phyloP scores from a whole-genome alignment of 2,888 invertebrate genomes.

The Dynastes tityus region DNA sequence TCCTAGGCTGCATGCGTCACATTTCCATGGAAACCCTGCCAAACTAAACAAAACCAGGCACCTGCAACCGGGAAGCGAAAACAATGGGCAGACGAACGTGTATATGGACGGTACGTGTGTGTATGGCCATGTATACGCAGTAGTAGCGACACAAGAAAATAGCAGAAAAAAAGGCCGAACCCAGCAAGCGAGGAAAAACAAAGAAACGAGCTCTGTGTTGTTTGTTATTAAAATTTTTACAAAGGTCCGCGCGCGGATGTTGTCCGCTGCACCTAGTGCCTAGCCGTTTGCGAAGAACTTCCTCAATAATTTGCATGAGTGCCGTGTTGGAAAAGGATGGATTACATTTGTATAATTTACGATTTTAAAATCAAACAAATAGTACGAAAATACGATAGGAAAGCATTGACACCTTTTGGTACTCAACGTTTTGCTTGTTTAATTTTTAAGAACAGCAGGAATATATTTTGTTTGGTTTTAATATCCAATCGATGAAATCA shows the following conservation, averaged over 20 bases:
- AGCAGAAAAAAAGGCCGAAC: constrained; percentile 13
- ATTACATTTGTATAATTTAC: neutral
- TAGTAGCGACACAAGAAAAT: constrained; percentile 16
- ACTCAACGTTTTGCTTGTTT: too few species aligned
- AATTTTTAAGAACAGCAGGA: too few species aligned
- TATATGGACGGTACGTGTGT: constrained; percentile 16
- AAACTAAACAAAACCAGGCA: constrained; percentile 44
- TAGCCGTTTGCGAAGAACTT: constrained; percentile 17
- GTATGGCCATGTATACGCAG: constrained; percentile 23
- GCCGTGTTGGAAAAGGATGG: neutral
- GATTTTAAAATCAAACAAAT: too few species aligned
- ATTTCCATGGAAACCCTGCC: constrained; percentile 42
- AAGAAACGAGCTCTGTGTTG: constrained; percentile 28
- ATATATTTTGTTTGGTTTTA: too few species aligned
- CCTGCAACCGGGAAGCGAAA: constrained; percentile 49
- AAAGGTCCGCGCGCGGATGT: constrained; percentile 28
- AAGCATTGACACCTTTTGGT: too few species aligned
- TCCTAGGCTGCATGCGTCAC: constrained; percentile 37
- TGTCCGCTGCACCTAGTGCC: neutral
- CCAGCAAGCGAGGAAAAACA: constrained; percentile 33
- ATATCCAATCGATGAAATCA: too few species aligned
- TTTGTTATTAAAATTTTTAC: constrained; percentile 45
- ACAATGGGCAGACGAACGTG: constrained; percentile 47
- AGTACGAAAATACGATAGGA: too few species aligned
- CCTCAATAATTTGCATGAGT: constrained; percentile 33